These are phyloP conservation scores for Streptopelia turtur DNA, from an alignment of 2,797 vertebrate species.

Conservation along the genomic window DNA sequence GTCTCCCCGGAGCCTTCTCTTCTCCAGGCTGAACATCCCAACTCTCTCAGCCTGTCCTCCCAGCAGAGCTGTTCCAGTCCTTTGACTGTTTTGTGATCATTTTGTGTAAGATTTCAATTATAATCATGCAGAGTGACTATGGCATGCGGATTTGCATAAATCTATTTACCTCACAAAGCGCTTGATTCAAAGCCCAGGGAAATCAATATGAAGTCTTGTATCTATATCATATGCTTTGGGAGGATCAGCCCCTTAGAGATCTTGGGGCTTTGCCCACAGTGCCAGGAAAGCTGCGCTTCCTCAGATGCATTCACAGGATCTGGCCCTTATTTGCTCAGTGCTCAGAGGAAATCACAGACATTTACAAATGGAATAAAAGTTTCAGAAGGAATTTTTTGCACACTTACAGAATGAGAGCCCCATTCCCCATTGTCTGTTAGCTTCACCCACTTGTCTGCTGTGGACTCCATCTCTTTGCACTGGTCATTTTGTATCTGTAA, in stretches of 20 bases:
- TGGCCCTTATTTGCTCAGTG: not conserved
- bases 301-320: not conserved
- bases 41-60: too few species aligned
- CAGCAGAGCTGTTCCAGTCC: too few species aligned
- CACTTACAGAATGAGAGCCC: constrained; percentile 88
- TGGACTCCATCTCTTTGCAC: constrained; percentile 94
- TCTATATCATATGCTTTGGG: not conserved
- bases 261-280: not conserved
- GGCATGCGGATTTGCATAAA: not conserved
- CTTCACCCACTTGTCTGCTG: constrained; percentile 91
- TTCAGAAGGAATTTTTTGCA: not conserved
- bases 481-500: constrained; percentile 97
- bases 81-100: too few species aligned
- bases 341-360: not conserved
- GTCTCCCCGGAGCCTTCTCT: too few species aligned
- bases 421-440: constrained; percentile 91
- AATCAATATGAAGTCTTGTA: not conserved
- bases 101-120: not conserved
- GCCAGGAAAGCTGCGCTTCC: not conserved
- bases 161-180: constrained; percentile 7
- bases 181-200: constrained; percentile 11
- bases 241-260: not conserved
- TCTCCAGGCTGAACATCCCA: too few species aligned
- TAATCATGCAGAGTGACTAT: not conserved
- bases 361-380: not conserved